A percentile compares a stretch with the other conserved stretches of the same genome.
These are phyloP conservation scores for Lacerta viridis DNA, from an alignment of 2,797 vertebrate species.

Conservation along the genomic window DNA sequence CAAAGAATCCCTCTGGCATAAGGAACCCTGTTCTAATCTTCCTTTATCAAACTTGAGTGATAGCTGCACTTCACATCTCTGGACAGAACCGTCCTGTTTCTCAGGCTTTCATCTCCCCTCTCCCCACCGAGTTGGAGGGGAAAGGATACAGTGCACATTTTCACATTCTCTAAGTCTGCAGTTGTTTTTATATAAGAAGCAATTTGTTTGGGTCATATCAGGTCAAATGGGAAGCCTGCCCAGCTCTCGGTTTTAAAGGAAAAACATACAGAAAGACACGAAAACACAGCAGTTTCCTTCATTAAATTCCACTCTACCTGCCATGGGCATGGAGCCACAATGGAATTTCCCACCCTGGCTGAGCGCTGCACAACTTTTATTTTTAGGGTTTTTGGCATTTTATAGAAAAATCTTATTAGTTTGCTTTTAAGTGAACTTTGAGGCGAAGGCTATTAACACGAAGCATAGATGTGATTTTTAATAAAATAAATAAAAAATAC, in stretches of 20 bases:
- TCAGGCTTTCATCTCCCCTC: conserved; percentile 79
- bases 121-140: conserved; percentile 69
- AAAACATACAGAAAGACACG: conserved; percentile 90
- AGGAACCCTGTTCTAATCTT: conserved; percentile 79
- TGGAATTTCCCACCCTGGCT: conserved; percentile 89
- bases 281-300: conserved; percentile 90
- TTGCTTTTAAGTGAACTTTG: conserved; percentile 80
- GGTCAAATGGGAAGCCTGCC: conserved; percentile 87
- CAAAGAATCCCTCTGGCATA: conserved; percentile 76
- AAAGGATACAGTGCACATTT: conserved; percentile 83
- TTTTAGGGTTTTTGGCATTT: conserved; percentile 70
- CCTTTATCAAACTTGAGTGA: conserved; percentile 79
- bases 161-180: conserved; percentile 85
- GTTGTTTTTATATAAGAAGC: conserved; percentile 91
- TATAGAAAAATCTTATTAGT: conserved; percentile 73
- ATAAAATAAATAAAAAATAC: conserved; percentile 59
- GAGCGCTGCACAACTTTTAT: conserved; percentile 81
- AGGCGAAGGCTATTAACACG: conserved; percentile 79
- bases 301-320: conserved; percentile 89
- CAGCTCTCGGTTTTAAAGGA: conserved; percentile 89
- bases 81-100: conserved; percentile 80
- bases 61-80: conserved; percentile 78
- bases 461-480: conserved; percentile 68
- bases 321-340: conserved; percentile 87
- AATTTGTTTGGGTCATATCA: conserved; percentile 87